Evolutionary conservation across 2,888 invertebrate species (phyloP).

Genomic region (Volucella inflata): DNA sequence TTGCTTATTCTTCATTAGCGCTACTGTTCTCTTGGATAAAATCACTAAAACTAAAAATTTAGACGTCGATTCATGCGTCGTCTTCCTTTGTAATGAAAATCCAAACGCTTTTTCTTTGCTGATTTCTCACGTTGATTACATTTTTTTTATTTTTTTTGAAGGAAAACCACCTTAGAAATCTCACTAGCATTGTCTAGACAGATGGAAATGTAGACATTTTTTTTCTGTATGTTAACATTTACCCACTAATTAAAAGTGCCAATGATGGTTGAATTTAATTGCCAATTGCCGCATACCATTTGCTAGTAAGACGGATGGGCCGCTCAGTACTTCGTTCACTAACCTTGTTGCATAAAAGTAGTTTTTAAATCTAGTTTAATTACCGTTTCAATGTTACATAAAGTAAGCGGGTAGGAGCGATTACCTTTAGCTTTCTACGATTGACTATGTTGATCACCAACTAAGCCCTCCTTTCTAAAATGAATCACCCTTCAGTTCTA

Average conservation of each 20-base stretch:
- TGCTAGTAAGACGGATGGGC: neutral
- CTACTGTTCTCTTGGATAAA: slow-evolving; percentile 1
- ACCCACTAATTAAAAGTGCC: slow-evolving; percentile 54
- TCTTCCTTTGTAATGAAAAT: slow-evolving; percentile 7
- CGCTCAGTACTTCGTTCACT: neutral
- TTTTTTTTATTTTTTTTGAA: neutral
- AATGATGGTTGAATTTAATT: slow-evolving; percentile 54
- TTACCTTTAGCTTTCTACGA: no score
- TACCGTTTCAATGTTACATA: no score
- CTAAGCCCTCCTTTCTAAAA: no score
- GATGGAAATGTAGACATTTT: slow-evolving; percentile 11
- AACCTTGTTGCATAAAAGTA: no score
- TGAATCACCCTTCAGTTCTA: no score
- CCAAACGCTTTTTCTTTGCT: slow-evolving; percentile 7
- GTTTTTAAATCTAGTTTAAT: no score
- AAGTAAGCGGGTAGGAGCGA: no score
- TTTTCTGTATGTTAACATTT: slow-evolving; percentile 36
- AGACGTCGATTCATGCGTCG: slow-evolving; percentile 44
- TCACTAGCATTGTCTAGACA: slow-evolving; percentile 34
- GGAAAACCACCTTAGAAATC: slow-evolving; percentile 1
- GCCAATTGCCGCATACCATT: slow-evolving; percentile 12
- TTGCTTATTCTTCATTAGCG: slow-evolving; percentile 17
- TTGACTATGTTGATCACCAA: no score
- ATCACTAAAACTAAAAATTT: slow-evolving; percentile 42
- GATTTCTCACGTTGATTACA: slow-evolving; percentile 1